Base-by-base conservation (phyloP, 1,140 invertebrate genomes). In the Ladona fulva region DNA sequence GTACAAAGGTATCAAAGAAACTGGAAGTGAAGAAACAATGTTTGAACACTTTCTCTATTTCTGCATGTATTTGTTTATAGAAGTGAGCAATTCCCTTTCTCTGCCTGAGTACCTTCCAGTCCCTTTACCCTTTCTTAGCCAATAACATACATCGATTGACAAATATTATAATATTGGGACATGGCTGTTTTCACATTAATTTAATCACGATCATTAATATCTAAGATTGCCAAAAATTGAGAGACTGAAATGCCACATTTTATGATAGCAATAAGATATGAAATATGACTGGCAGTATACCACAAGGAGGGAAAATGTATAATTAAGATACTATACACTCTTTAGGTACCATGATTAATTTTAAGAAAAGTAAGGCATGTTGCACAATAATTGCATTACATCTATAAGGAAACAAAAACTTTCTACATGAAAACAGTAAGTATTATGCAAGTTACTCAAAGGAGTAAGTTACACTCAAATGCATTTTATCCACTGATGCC, bases 1-100 rank as follows among this genome's bases (percentile, higher is more conserved):
- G 52, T 66, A 66, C 52, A 66, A 66, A 66, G 52, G 52, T 66
- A 66, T 66, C 52, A 66, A 66, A 66, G 52, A 66, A 66, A 66
- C 52, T 66, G 52, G 52, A 66, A 66, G 52, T 66, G 52, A 16
- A 66, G 52, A 66, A 66, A 66, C 14, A 66, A 66, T 66, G 3
- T 66, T 66, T 66, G 52, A 66, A 66, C 52, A 66, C 52, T 66
- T 66, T 66, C 52, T 19, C 52, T 66, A 66, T 6, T 66, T 66
- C 52, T 66, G 5, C 52, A 66, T 12, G n/a, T 66, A 66, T 19
- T 66, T 19, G 44, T 22, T 66, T 66, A 12, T 66, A 66, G n/a
- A 22, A 66, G 16, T 66, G 52, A 66, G 52, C 52, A 66, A 66
- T 66, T 66, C 16, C 52, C 12, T 66, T 66, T 66, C 52, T 66